Evolutionary conservation across 1,140 invertebrate species (phyloP).

Genomic region (Pararge aegeria): DNA sequence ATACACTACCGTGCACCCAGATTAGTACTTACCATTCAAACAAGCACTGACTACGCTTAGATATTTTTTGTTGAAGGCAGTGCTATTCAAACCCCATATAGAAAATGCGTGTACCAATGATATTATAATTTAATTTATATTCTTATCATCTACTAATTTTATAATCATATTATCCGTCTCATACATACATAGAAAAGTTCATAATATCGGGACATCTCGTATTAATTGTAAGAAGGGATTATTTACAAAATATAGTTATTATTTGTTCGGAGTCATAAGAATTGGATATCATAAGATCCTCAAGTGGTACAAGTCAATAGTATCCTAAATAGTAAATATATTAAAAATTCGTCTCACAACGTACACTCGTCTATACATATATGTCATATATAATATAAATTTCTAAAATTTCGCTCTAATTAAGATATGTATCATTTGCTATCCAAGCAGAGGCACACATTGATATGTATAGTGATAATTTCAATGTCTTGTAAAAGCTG

Average conservation of each 20-base stretch:
- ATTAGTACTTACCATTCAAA: background rate
- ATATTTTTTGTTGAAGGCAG: background rate
- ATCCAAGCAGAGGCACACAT: constrained; percentile 77
- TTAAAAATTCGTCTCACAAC: constrained; percentile 66
- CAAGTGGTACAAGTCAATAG: constrained; percentile 65
- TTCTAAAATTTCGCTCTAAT: constrained; percentile 68
- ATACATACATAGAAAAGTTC: constrained; percentile 31
- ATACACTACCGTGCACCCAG: background rate
- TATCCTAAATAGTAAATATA: constrained; percentile 67
- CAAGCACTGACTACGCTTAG: background rate
- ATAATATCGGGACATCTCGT: constrained; percentile 48
- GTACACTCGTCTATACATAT: constrained; percentile 51
- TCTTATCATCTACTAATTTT: constrained; percentile 1
- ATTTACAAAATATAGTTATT: constrained; percentile 72
- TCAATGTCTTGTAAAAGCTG: constrained; percentile 40
- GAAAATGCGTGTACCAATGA: constrained; percentile 6
- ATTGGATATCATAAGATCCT: constrained; percentile 74
- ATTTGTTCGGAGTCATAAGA: constrained; percentile 75
- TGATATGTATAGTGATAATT: constrained; percentile 73
- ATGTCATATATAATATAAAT: constrained; percentile 55
- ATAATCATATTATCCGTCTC: constrained; percentile 18
- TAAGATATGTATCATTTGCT: constrained; percentile 74
- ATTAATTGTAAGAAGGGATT: constrained; percentile 59
- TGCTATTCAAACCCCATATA: constrained; percentile 2
- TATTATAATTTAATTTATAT: constrained; percentile 18